Evolutionary conservation across 2,797 vertebrate genomes (phyloP), one percentile per base, ranked within the genome.

Genomic region (Pygocentrus nattereri): DNA sequence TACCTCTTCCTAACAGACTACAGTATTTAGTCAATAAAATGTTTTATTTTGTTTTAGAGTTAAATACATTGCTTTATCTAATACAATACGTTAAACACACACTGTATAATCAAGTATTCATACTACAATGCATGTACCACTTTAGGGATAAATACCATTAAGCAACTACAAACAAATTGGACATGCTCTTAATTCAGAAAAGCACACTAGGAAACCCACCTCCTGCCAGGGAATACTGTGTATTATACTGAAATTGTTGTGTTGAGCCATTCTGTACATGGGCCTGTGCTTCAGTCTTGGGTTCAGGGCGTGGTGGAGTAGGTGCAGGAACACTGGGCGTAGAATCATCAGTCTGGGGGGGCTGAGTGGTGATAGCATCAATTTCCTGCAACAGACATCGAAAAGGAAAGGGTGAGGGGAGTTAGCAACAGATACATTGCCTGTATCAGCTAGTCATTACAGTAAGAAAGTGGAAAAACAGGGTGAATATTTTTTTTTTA

Each of bases 301-400:
- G 95, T 61, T 97, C 96, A 0, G 96, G 96, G 80, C 92, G 94
- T 8, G 97, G 97, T 27, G 97, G 96, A 0, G 89, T 93, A 0
- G 95, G 92, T 25, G 94, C 91, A 0, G 92, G 92, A 15, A 68
- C 90, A 0, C 88, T 81, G 19, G 92, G 89, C 1, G 87, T 12
- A 5, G 91, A 1, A 49, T 94, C 92, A 16, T 95, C 95, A 2
- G 91, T 84, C 81, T 94, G 93, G 0, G 91, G 88, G 59, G 96
- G 97, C 75, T 97, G 97, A 0, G 97, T 99, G 0, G 98, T 99
- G 91, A 99, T 99, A 19, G 98, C 98, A 90, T 99, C 98, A 0
- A 99, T 99, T 91, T 99, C 98, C 98, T 99, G 74, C 44, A 4
- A 38, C 56, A 67, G 68, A 44, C 11, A 80, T 65, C 6, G 0